A percentile compares a stretch with the other conserved stretches of the same genome.
These are phyloP conservation scores for Rallus crepitans DNA, from an alignment of 2,797 vertebrate genomes.

Conservation along the genomic window DNA sequence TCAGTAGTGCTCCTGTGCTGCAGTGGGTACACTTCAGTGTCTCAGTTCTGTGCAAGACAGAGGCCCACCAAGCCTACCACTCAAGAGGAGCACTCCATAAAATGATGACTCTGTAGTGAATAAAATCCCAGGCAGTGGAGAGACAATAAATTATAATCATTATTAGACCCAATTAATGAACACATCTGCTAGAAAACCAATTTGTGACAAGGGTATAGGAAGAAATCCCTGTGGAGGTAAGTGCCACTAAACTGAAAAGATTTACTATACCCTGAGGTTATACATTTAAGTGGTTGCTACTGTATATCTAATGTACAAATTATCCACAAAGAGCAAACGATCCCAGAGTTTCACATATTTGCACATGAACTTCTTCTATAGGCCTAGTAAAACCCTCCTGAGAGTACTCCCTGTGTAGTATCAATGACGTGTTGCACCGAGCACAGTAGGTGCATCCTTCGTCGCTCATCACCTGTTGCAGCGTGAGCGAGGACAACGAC, in stretches of 20 bases:
- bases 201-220: background rate
- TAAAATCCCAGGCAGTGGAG: background rate
- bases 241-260: background rate
- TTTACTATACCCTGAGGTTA: background rate
- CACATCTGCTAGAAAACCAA: constrained; percentile 30
- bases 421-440: background rate
- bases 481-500: background rate
- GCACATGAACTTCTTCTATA: background rate
- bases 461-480: background rate
- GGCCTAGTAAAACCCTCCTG: background rate
- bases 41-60: background rate
- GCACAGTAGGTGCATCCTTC: too few relatives aligned
- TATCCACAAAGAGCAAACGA: background rate
- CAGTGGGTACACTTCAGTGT: background rate
- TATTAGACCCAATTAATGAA: constrained; percentile 33
- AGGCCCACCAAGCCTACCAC: background rate
- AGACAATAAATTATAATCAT: background rate
- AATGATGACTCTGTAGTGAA: background rate
- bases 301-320: background rate
- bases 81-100: background rate
- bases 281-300: background rate
- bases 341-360: background rate
- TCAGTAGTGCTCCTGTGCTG: background rate
- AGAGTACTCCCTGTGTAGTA: background rate
- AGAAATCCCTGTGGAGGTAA: background rate